Conservation (phyloP, 2,113 vertebrate genomes). For the Erythrocercus mccallii region DNA sequence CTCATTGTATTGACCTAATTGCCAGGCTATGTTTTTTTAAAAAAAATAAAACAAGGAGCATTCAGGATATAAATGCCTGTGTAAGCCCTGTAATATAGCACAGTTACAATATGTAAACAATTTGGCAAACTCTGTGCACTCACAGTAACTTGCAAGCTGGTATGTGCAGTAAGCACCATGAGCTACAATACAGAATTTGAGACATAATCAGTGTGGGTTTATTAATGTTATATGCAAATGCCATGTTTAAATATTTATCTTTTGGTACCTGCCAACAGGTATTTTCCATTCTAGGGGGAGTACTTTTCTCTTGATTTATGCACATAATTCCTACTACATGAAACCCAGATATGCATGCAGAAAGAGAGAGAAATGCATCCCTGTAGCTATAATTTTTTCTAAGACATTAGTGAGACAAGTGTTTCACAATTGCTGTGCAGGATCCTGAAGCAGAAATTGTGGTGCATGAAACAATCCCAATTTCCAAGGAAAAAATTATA, state of each 20-base stretch:
- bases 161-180: neutral
- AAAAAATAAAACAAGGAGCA: neutral
- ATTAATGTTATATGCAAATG: constrained; percentile 42
- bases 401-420: constrained; percentile 56
- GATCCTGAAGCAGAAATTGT: constrained; percentile 64
- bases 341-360: neutral
- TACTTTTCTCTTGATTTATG: constrained; percentile 18
- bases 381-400: neutral
- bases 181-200: constrained; percentile 17
- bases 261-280: constrained; percentile 51
- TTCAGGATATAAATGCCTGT: neutral
- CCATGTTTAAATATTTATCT: constrained; percentile 41
- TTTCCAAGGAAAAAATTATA: constrained; percentile 71
- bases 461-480: constrained; percentile 53
- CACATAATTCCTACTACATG: neutral
- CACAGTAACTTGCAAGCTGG: constrained; percentile 25
- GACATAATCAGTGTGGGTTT: constrained; percentile 17
- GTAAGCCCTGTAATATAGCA: neutral
- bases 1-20: neutral
- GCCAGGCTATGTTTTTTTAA: neutral
- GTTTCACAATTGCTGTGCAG: constrained; percentile 52
- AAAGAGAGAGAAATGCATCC: constrained; percentile 10
- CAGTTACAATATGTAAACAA: constrained; percentile 4
- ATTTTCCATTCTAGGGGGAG: constrained; percentile 48
- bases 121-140: constrained; percentile 3